Base-by-base conservation (phyloP, 2,888 invertebrate genomes). In the Hypomecis punctinalis region DNA sequence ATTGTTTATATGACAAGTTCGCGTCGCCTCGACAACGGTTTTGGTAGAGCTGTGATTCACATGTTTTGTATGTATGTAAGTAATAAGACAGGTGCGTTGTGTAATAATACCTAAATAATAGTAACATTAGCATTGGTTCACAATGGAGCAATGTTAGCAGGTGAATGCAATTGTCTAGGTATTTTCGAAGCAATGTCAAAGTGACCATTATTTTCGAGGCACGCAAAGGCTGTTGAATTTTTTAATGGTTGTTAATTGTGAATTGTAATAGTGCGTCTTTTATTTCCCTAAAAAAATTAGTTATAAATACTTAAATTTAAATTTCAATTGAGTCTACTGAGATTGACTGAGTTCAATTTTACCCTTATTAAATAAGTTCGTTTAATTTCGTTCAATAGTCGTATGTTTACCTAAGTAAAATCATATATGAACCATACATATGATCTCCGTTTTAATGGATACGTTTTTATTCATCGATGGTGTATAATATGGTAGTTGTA, bases 1-100 rank as follows among this genome's bases (percentile, higher is more conserved):
- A 85, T 87, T 86, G 85, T 86, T 76, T 73, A 69, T 78, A 63
- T 82, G 82, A 80, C 82, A 79, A 73, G 75, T 82, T 84, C 80
- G 70, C 81, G 73, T 83, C 73, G 71, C 63, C 69, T 68, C 63
- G 79, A 74, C 77, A 78, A 72, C 61, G 23, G 13, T 86, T 86
- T 84, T 72, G 78, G 79, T 74, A 77, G 59, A 60, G 71, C 76
- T 72, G 76, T 80, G 74, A 85, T 85, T 86, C 83, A 82, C 78
- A 76, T 83, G 86, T 59, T 48, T 35, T 51, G 11, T 47, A 40
- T 10, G 40, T 36, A 40, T 23, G 51, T 45, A 54, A 33, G 40
- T 46, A 42, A 23, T 23, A 23, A 23, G 23, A 23, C 23, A 23
- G 55, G 40, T 40, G 37, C 11, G 9, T 58, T 61, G 61, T 46